phyloP scores from a whole-genome alignment of 2,797 vertebrate genomes.

The Liasis olivaceus region DNA sequence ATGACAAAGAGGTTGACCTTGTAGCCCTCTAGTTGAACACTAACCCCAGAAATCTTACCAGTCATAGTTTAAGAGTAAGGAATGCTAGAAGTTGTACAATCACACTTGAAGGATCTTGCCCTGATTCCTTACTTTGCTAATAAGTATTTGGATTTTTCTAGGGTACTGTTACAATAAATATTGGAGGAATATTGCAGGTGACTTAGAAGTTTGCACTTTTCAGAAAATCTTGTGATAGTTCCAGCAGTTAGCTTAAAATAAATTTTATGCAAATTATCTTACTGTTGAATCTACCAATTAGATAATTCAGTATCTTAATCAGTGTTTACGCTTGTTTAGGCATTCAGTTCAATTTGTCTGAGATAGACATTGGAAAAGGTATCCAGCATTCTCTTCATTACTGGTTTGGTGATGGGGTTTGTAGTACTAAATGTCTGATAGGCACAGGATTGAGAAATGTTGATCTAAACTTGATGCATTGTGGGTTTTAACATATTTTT shows the following conservation, averaged over 20 bases:
- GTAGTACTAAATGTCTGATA: not conserved
- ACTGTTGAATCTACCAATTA: not conserved
- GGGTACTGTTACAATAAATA: not conserved
- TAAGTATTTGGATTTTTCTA: not conserved
- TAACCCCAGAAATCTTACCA: not conserved
- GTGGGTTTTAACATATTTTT: not conserved
- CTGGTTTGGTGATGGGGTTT: not conserved
- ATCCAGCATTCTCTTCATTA: not conserved
- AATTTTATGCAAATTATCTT: fast-evolving
- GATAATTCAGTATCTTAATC: not conserved
- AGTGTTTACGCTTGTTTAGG: not conserved
- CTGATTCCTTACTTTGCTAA: not conserved
- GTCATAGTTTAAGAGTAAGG: not conserved
- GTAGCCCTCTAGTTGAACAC: not conserved
- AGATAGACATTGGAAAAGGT: not conserved
- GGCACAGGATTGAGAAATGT: not conserved
- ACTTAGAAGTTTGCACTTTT: not conserved
- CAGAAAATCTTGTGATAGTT: not conserved
- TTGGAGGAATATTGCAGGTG: not conserved
- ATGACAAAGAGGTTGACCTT: not conserved
- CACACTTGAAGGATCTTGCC: not conserved
- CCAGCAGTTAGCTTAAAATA: not conserved
- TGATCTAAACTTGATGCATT: not conserved
- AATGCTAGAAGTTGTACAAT: not conserved
- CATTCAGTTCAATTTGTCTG: not conserved